These are phyloP conservation scores for Venustoraphidia nigricollis DNA, from an alignment of 2,888 invertebrate species.

Conservation along the genomic window DNA sequence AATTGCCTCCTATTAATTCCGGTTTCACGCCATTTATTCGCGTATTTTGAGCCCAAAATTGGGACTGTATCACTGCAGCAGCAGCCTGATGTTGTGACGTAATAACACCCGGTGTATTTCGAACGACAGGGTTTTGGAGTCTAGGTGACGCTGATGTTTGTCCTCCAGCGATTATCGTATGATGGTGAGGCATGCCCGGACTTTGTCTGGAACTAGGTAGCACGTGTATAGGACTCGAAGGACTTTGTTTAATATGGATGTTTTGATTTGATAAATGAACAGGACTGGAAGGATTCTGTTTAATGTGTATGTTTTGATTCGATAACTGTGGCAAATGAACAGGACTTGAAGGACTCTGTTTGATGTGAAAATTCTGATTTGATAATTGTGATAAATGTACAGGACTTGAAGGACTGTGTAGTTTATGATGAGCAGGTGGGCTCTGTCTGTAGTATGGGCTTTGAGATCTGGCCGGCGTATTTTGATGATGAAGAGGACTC, in stretches of 20 bases:
- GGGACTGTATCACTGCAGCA: slow-evolving; percentile 20
- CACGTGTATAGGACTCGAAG: neutral
- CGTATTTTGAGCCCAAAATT: slow-evolving; percentile 29
- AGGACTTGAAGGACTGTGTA: slow-evolving; percentile 4
- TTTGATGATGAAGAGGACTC: slow-evolving; percentile 20
- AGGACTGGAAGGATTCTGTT: slow-evolving; percentile 4
- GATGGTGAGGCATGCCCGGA: neutral
- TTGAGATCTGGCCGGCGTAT: slow-evolving; percentile 19
- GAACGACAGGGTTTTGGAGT: slow-evolving; percentile 9
- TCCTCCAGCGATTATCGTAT: slow-evolving; percentile 1
- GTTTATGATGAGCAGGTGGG: neutral
- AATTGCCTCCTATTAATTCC: slow-evolving; percentile 57
- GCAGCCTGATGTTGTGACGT: slow-evolving; percentile 19
- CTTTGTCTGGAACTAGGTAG: neutral
- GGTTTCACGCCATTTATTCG: slow-evolving; percentile 68
- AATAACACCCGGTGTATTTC: slow-evolving; percentile 20
- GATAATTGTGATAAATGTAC: neutral
- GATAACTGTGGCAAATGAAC: neutral
- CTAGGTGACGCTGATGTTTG: slow-evolving; percentile 11
- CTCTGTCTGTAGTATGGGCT: neutral
- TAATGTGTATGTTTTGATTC: too few species aligned
- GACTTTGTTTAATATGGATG: too few species aligned
- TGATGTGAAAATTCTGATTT: neutral
- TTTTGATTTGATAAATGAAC: neutral
- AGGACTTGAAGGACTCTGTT: slow-evolving; percentile 1